These are phyloP conservation scores for Cheilosia scutellata DNA, from an alignment of 2,888 invertebrate species.

Conservation along the genomic window DNA sequence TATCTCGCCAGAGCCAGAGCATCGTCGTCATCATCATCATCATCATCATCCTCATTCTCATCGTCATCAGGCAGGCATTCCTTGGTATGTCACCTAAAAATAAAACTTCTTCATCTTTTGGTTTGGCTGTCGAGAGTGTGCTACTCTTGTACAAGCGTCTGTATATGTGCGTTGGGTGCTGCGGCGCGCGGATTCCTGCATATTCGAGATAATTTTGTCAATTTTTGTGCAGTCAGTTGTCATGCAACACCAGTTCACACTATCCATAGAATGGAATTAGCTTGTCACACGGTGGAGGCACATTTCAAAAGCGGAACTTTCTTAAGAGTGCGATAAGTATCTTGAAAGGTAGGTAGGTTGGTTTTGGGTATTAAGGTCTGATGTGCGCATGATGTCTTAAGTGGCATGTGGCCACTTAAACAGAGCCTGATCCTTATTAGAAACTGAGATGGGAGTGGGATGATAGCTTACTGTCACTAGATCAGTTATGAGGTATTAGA, in stretches of 20 bases:
- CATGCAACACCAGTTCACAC: constrained; percentile 74
- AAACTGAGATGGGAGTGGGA: constrained; percentile 21
- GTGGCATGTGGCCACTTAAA: constrained; percentile 59
- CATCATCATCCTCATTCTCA: constrained; percentile 1
- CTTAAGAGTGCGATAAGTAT: constrained; percentile 64
- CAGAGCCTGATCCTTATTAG: constrained; percentile 53
- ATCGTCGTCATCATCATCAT: constrained; percentile 54
- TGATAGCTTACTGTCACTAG: not conserved
- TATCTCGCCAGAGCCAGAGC: constrained; percentile 72
- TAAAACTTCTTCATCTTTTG: constrained; percentile 52
- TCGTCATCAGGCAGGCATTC: constrained; percentile 58
- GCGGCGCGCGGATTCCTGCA: constrained; percentile 49
- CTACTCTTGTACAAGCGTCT: constrained; percentile 23
- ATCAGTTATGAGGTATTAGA: not conserved
- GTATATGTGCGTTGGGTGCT: constrained; percentile 34
- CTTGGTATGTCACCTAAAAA: constrained; percentile 76
- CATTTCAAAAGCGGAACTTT: constrained; percentile 66
- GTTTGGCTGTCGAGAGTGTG: constrained; percentile 17
- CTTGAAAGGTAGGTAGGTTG: constrained; percentile 51
- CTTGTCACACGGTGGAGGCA: constrained; percentile 58
- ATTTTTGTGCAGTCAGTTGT: constrained; percentile 74
- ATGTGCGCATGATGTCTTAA: constrained; percentile 47
- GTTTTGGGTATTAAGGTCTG: constrained; percentile 51
- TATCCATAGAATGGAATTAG: constrained; percentile 72
- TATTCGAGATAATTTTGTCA: constrained; percentile 74